Base-by-base conservation (phyloP, 2,888 invertebrate genomes). In the Gerosis bhagava region DNA sequence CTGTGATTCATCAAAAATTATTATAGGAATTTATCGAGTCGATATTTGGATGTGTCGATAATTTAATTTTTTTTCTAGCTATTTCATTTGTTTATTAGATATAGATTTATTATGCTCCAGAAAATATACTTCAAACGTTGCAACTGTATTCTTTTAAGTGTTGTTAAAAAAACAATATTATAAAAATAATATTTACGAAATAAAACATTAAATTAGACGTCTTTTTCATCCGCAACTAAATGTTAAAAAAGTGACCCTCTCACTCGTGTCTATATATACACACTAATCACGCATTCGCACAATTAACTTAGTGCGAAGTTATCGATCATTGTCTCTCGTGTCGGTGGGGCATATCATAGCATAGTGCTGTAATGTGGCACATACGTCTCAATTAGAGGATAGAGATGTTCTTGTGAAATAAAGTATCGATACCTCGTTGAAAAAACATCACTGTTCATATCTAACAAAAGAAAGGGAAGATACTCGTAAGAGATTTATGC, bases 361-460 rank as follows among this genome's bases (percentile, higher is more conserved):
- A n/a, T n/a, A n/a, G 19, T 3, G 19, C 19, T 3, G 19, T 17
- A 31, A 25, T 60, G 59, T 56, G 53, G 54, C 59, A 67, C 69
- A 81, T 83, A 73, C 67, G 72, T 83, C 79, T 80, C 82, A 83
- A 83, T 84, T 83, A 83, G 82, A 67, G 62, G 16, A 25, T 28
- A 36, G 44, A 29, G 28, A 36, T 35, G 44, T 22, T 15, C 21
- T 22, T 8, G 43, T 49, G 32, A 44, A 44, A 49, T 41, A 51
- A 19, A 24, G 22, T 15, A 10, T 25, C 34, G 34, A 34, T 13
- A n/a, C 11, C 10, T 21, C 21, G 31, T 11, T 26, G n/a, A 26
- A 26, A 26, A 1, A 10, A 5, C 26, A 5, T 6, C 10, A 5
- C 26, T n/a, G n/a, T n/a, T n/a, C n/a, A n/a, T n/a, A n/a, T n/a